Evolutionary conservation across 2,113 vertebrate genomes (phyloP), one percentile per base, ranked within the genome.

Genomic region (Poecile atricapillus): DNA sequence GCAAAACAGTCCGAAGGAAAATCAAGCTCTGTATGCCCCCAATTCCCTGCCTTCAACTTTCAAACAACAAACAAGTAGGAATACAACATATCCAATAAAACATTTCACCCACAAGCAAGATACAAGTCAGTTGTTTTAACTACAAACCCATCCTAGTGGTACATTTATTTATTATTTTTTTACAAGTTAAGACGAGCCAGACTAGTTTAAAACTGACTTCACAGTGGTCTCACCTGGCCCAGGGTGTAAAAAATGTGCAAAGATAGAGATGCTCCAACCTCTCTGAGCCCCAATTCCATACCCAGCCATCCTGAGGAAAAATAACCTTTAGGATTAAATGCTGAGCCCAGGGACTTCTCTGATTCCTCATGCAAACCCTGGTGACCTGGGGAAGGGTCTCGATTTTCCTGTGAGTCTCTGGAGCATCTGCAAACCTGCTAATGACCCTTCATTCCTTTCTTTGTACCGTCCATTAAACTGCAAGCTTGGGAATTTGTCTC

Each of bases 351-450:
- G n/a, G 20, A 21, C 7, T 6, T 11, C 9, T 47, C 0, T n/a
- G 44, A 9, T 44, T 52, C 49, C 77, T 65, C 12, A 1, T 2
- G 15, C 2, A 2, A 49, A 21, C 30, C 0, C 46, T 41, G 9
- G 33, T 46, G 85, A 60, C 21, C 41, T 53, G 76, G 49, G 49
- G 35, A 47, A 49, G 69, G 24, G 3, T 24, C 41, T 37, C 9
- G 19, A 1, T 63, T 46, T 47, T 19, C 37, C 28, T 12, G 30
- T 2, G 33, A 23, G 13, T 8, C 49, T 27, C 28, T 37, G 4
- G 1, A 13, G 52, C 65, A 20, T 83, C 80, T 46, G 46, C 80
- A 70, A 53, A 65, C 17, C 56, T 15, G 28, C 64, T 39, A 19
- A 5, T 44, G 75, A 59, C 18, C 9, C 63, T 44, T 67, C 12